Evolutionary conservation across 2,888 invertebrate genomes (phyloP).

Genomic region (Gastrophysa polygoni): DNA sequence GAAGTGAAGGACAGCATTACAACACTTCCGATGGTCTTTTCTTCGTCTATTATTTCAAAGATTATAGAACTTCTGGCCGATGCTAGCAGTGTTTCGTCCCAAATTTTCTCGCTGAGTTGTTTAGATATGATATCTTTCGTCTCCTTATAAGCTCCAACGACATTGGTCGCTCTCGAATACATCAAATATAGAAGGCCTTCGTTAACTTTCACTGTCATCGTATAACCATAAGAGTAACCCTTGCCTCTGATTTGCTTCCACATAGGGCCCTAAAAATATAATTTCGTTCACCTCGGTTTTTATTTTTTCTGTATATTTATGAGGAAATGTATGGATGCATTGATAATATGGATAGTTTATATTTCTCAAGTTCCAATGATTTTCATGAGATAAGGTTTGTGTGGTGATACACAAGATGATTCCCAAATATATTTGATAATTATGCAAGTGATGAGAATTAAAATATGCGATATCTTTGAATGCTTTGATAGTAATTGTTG

Average conservation of each 20-base stretch:
- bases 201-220: slow-evolving; percentile 66
- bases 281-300: no score
- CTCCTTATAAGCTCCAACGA: slow-evolving; percentile 79
- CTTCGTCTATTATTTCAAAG: slow-evolving; percentile 82
- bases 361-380: no score
- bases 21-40: slow-evolving; percentile 78
- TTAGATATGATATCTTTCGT: slow-evolving; percentile 74
- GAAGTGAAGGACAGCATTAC: slow-evolving; percentile 74
- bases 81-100: slow-evolving; percentile 77
- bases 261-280: slow-evolving; percentile 74
- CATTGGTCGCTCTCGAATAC: slow-evolving; percentile 78
- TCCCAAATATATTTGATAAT: no score
- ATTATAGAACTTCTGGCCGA: slow-evolving; percentile 87
- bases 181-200: slow-evolving; percentile 76
- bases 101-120: slow-evolving; percentile 66
- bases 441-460: no score
- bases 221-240: slow-evolving; percentile 83
- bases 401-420: no score
- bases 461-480: no score
- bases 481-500: no score
- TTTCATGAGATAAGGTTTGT: no score
- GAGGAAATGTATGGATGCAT: no score
- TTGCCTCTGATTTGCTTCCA: slow-evolving; percentile 87
- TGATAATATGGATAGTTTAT: no score
- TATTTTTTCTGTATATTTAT: no score